phyloP scores from a whole-genome alignment of 2,797 vertebrate species.

The Chiroxiphia lanceolata region DNA sequence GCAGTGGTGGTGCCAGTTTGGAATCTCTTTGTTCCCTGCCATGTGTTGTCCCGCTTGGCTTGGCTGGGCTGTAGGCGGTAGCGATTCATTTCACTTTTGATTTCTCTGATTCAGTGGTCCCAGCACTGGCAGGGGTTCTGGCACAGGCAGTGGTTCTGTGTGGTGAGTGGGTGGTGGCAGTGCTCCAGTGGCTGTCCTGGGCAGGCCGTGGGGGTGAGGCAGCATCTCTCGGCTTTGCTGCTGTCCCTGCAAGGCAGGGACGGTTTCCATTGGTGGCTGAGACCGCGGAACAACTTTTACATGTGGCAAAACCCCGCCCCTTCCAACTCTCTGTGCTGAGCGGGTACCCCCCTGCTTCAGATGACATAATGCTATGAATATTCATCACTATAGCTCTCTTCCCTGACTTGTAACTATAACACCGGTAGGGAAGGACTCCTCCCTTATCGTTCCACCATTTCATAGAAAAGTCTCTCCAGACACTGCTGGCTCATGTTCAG shows the following conservation, averaged over 20 bases:
- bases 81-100: not conserved
- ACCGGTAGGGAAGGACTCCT: not conserved
- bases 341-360: not conserved
- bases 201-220: not conserved
- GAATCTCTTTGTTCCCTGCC: not conserved
- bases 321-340: not conserved
- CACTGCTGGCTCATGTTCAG: not conserved
- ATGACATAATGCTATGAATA: not conserved
- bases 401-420: not conserved
- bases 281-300: not conserved
- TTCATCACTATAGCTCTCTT: not conserved
- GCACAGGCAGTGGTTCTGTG: not conserved
- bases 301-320: no score
- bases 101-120: not conserved
- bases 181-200: not conserved
- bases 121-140: not conserved
- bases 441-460: not conserved
- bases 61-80: not conserved
- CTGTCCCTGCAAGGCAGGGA: not conserved
- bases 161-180: not conserved
- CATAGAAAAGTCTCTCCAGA: not conserved
- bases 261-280: not conserved
- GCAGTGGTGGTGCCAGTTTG: not conserved
- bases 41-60: not conserved
- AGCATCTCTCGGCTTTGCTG: not conserved